Conservation (phyloP, 2,888 invertebrate species). For the Hermaeophaga mercurialis region DNA sequence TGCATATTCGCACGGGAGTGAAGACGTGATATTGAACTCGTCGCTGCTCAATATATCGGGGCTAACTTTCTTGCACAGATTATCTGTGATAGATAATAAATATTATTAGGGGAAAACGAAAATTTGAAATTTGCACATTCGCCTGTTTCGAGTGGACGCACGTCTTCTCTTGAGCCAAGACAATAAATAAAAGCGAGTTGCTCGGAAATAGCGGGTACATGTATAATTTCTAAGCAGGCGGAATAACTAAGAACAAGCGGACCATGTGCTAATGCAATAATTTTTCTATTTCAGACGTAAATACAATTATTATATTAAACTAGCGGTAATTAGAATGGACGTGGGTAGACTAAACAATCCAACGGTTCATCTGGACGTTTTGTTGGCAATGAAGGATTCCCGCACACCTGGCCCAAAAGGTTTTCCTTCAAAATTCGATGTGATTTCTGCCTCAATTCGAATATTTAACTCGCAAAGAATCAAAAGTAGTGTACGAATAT, state of each 20-base stretch:
- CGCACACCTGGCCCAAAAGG: conserved; percentile 46
- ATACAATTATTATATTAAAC: conserved; percentile 46
- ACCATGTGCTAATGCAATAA: conserved; percentile 40
- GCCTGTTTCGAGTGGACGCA: too few relatives aligned
- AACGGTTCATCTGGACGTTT: conserved; percentile 47
- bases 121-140: too few relatives aligned
- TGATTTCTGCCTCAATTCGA: too few relatives aligned
- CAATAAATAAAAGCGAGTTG: conserved; percentile 32
- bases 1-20: too few relatives aligned
- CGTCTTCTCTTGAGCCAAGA: conserved; percentile 1
- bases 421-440: conserved; percentile 1
- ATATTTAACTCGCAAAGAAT: too few relatives aligned
- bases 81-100: too few relatives aligned
- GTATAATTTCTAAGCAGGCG: conserved; percentile 32
- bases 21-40: too few relatives aligned
- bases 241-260: conserved; percentile 38
- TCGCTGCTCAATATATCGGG: too few relatives aligned
- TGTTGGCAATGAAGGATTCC: conserved; percentile 43
- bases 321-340: conserved; percentile 45
- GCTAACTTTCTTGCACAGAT: too few relatives aligned
- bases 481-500: too few relatives aligned
- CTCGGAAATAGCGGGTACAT: conserved; percentile 25
- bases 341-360: conserved; percentile 51
- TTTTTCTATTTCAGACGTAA: conserved; percentile 41
- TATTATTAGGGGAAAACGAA: too few relatives aligned